These are phyloP conservation scores for Digitonthophagus gazella DNA, from an alignment of 2,888 invertebrate genomes.

Conservation along the genomic window DNA sequence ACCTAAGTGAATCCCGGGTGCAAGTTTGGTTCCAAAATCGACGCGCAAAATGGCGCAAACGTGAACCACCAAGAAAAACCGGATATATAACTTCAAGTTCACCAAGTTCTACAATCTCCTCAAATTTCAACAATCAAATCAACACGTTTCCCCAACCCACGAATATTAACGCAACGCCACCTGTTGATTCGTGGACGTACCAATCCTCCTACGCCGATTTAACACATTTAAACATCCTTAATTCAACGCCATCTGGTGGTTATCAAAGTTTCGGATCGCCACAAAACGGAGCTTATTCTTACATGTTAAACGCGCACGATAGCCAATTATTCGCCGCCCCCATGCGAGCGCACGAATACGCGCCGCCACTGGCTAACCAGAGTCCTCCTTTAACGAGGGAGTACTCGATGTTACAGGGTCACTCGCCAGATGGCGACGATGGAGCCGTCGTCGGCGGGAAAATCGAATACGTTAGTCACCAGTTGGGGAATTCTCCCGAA, in stretches of 20 bases:
- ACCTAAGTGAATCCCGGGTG: slow-evolving; percentile 77
- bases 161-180: slow-evolving; percentile 45
- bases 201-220: slow-evolving; percentile 77
- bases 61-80: slow-evolving; percentile 89
- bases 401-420: slow-evolving; percentile 64
- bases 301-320: slow-evolving; percentile 71
- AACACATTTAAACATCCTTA: slow-evolving; percentile 70
- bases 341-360: slow-evolving; percentile 64
- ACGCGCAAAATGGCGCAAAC: slow-evolving; percentile 91
- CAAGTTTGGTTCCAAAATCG: slow-evolving; percentile 89
- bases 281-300: slow-evolving; percentile 60
- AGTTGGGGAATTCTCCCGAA: slow-evolving; percentile 52
- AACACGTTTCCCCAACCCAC: slow-evolving; percentile 57
- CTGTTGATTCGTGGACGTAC: slow-evolving; percentile 74
- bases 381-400: slow-evolving; percentile 64
- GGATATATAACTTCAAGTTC: slow-evolving; percentile 72
- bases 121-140: slow-evolving; percentile 56
- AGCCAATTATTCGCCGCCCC: slow-evolving; percentile 64
- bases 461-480: slow-evolving; percentile 52
- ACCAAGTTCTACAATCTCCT: slow-evolving; percentile 60
- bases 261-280: slow-evolving; percentile 65
- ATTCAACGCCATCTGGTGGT: slow-evolving; percentile 58
- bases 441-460: slow-evolving; percentile 50
- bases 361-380: slow-evolving; percentile 56
- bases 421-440: slow-evolving; percentile 56